phyloP scores from a whole-genome alignment of 1,140 invertebrate species.

The Cotesia chilonis region DNA sequence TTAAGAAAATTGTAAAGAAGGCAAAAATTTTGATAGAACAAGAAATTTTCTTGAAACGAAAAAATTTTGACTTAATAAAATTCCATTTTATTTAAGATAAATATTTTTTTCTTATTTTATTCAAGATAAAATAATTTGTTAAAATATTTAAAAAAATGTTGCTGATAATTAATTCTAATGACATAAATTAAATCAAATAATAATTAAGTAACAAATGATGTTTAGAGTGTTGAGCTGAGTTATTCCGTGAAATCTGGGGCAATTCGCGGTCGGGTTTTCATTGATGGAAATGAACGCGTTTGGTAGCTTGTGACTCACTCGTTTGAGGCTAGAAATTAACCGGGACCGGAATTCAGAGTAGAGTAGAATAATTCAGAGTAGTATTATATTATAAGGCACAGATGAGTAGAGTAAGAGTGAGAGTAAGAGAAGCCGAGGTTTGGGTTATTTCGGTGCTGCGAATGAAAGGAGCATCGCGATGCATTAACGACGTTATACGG shows the following conservation, averaged over 20 bases:
- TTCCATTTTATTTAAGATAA: too few relatives aligned
- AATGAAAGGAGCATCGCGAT: conserved; percentile 35
- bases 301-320: conserved; percentile 9
- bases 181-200: too few relatives aligned
- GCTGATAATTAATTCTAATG: too few relatives aligned
- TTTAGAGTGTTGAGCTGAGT: background rate
- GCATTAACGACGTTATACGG: conserved; percentile 30
- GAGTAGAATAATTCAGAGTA: conserved; percentile 4
- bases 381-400: background rate
- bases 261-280: conserved; percentile 4
- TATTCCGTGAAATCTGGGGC: background rate
- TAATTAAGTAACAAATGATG: background rate
- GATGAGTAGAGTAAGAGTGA: too few relatives aligned
- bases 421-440: too few relatives aligned
- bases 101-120: too few relatives aligned
- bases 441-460: conserved; percentile 32
- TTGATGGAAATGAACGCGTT: conserved; percentile 15
- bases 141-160: too few relatives aligned
- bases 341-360: background rate
- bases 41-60: too few relatives aligned
- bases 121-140: too few relatives aligned
- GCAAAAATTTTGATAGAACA: too few relatives aligned
- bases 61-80: too few relatives aligned
- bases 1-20: too few relatives aligned
- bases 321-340: background rate